A percentile compares a stretch with the other conserved stretches of the same genome.
Conservation (phyloP, 2,113 vertebrate genomes). For the Diphyllodes magnificus region DNA sequence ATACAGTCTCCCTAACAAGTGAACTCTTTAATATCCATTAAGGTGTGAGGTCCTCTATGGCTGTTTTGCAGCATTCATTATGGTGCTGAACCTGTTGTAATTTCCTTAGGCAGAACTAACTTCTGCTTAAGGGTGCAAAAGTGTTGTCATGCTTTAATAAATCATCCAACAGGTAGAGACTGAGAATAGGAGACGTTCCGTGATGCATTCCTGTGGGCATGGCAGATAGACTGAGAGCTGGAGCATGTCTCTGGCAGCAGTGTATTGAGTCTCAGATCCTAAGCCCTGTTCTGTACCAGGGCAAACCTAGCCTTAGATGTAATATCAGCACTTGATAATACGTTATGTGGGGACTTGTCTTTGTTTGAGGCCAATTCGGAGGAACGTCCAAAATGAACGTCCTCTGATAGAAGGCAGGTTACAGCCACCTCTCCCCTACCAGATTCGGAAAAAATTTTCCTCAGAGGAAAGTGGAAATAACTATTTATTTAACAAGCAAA, state of each 20-base stretch:
- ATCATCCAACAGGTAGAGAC: not conserved
- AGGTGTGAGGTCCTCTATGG: not conserved
- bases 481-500: too few species aligned
- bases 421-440: too few species aligned
- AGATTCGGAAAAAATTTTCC: too few species aligned
- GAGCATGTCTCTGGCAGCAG: not conserved
- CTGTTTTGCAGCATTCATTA: not conserved
- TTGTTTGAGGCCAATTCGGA: too few species aligned
- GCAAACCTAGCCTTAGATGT: not conserved
- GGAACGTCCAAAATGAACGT: too few species aligned
- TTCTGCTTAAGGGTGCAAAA: not conserved
- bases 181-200: not conserved
- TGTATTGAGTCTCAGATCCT: not conserved
- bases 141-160: not conserved
- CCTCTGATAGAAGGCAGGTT: too few species aligned
- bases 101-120: not conserved
- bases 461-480: too few species aligned
- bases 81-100: not conserved
- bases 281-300: not conserved
- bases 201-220: not conserved
- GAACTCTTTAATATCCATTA: not conserved
- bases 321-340: not conserved
- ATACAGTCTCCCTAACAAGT: not conserved
- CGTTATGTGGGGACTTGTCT: not conserved
- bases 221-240: not conserved